These are phyloP conservation scores for Caenorhabditis sp. DNA, from an alignment of 2,888 invertebrate genomes.

Conservation along the genomic window DNA sequence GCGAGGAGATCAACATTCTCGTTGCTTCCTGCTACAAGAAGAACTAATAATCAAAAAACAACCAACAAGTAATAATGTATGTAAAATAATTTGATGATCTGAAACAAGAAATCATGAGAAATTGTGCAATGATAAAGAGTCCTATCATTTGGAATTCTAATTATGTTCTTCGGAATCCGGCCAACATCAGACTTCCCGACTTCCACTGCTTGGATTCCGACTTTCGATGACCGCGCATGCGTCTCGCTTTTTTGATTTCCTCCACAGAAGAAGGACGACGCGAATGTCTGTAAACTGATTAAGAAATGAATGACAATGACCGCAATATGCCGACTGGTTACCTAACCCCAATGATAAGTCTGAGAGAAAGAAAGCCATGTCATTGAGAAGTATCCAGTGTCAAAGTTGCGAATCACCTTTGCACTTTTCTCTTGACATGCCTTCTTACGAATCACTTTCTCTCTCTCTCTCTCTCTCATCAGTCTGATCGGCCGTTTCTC, in stretches of 20 bases:
- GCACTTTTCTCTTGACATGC: conserved; percentile 28
- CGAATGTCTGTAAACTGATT: conserved; percentile 59
- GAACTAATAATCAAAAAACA: conserved; percentile 32
- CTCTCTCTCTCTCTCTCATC: too few species aligned
- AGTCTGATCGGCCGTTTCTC: conserved; percentile 26
- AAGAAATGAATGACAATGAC: conserved; percentile 16
- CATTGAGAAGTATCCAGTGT: conserved; percentile 24
- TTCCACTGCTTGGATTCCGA: conserved; percentile 72
- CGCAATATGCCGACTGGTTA: conserved; percentile 36
- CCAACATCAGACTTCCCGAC: conserved; percentile 73
- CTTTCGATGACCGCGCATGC: conserved; percentile 66
- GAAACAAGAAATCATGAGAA: conserved; percentile 51
- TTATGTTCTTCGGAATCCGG: conserved; percentile 64
- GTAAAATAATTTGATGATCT: conserved; percentile 49
- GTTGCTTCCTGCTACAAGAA: conserved; percentile 75
- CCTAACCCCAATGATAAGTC: conserved; percentile 18
- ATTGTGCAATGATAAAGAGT: conserved; percentile 35
- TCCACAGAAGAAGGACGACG: conserved; percentile 66
- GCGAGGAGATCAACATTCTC: conserved; percentile 76
- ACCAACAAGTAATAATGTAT: conserved; percentile 53
- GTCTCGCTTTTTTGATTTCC: conserved; percentile 64
- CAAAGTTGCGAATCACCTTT: conserved; percentile 13
- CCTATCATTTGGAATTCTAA: background rate
- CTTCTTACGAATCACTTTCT: too few species aligned
- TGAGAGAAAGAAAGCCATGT: background rate